Evolutionary conservation across 1,140 invertebrate genomes (phyloP).

Genomic region (Littorina saxatilis): DNA sequence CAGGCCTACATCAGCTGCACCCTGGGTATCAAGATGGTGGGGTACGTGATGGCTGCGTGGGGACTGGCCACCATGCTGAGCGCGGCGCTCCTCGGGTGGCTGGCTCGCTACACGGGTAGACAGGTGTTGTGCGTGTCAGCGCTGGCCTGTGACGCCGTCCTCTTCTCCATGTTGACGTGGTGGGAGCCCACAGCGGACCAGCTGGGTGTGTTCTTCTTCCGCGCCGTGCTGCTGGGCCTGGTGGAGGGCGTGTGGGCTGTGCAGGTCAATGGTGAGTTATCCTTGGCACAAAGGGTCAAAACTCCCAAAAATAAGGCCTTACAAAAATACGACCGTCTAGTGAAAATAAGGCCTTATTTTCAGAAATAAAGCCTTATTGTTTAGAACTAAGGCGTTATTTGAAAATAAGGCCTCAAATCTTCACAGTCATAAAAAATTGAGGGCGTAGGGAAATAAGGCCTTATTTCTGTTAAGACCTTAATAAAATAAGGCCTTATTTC

Average conservation of each 20-base stretch:
- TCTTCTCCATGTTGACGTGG: slow-evolving; percentile 67
- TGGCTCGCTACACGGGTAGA: slow-evolving; percentile 93
- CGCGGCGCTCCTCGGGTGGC: slow-evolving; percentile 86
- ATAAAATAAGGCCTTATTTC: too few relatives aligned
- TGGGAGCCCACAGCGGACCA: slow-evolving; percentile 89
- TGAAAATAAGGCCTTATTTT: too few relatives aligned
- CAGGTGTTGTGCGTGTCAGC: slow-evolving; percentile 85
- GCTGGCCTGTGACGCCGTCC: slow-evolving; percentile 28
- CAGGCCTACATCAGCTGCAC: slow-evolving; percentile 95
- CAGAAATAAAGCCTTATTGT: too few relatives aligned
- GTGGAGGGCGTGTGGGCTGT: slow-evolving; percentile 97
- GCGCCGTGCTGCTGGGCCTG: slow-evolving; percentile 93
- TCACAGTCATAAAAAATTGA: too few relatives aligned
- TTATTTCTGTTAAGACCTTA: too few relatives aligned
- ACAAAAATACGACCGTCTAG: neutral
- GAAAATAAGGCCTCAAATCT: too few relatives aligned
- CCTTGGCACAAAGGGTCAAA: too few relatives aligned
- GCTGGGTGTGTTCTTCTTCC: slow-evolving; percentile 88
- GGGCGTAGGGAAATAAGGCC: too few relatives aligned
- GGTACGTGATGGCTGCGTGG: slow-evolving; percentile 96
- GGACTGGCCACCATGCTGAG: slow-evolving; percentile 87
- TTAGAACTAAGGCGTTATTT: too few relatives aligned
- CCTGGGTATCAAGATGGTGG: slow-evolving; percentile 90
- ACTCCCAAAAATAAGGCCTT: too few relatives aligned
- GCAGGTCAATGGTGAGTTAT: slow-evolving; percentile 91